Evolutionary conservation across 2,113 vertebrate genomes (phyloP).

Genomic region (Martes martes): DNA sequence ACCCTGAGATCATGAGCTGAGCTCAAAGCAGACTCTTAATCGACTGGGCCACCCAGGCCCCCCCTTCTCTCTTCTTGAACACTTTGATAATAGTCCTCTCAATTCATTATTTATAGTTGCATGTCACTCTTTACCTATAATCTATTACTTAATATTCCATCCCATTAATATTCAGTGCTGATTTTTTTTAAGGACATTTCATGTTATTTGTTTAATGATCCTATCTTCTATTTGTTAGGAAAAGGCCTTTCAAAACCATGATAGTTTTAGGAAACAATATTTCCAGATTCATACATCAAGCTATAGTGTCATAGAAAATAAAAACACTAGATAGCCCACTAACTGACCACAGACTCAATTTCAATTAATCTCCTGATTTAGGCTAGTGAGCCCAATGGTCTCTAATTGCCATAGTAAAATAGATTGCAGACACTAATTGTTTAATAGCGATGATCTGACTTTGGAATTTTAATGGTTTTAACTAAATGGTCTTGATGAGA

Average conservation of each 20-base stretch:
- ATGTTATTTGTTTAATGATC: conserved; percentile 77
- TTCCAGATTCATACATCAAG: conserved; percentile 38
- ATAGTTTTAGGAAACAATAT: conserved; percentile 27
- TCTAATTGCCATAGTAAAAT: conserved; percentile 66
- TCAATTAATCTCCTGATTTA: conserved; percentile 63
- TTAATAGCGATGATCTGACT: background rate
- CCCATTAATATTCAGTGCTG: conserved; percentile 75
- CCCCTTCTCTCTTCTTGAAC: background rate
- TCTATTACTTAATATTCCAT: conserved; percentile 71
- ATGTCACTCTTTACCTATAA: conserved; percentile 63
- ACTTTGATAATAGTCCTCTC: conserved; percentile 48
- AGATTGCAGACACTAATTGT: conserved; percentile 60
- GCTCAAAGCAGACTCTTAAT: background rate
- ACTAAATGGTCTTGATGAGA: background rate
- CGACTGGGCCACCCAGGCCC: background rate
- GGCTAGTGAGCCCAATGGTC: conserved; percentile 41
- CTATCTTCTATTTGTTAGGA: conserved; percentile 62
- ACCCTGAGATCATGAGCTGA: background rate
- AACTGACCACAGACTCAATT: conserved; percentile 47
- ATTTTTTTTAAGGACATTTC: conserved; percentile 70
- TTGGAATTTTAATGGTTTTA: background rate
- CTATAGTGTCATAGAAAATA: conserved; percentile 23
- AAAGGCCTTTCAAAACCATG: conserved; percentile 67
- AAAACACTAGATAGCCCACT: conserved; percentile 51
- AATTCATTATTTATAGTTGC: conserved; percentile 69